Conservation (phyloP, 2,797 vertebrate genomes). For the Sebastes ruberrimus region DNA sequence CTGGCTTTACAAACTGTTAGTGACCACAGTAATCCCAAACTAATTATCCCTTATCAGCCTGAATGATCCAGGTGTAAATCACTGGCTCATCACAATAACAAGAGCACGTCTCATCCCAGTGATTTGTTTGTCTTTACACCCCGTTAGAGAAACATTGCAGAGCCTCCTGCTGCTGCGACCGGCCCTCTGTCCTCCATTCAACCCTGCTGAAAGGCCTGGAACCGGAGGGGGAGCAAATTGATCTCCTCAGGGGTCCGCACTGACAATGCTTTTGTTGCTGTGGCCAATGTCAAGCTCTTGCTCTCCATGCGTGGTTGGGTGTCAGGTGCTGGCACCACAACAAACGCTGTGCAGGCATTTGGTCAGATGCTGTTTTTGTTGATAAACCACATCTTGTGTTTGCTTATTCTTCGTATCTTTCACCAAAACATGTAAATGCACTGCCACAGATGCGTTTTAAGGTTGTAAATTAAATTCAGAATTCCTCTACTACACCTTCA, state of each 20-base stretch:
- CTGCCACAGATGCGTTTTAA: neutral
- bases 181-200: slow-evolving; percentile 77
- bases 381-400: slow-evolving; percentile 31
- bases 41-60: slow-evolving; percentile 62
- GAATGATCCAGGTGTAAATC: slow-evolving; percentile 76
- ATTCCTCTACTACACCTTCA: neutral
- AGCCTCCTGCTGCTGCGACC: slow-evolving; percentile 66
- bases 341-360: slow-evolving; percentile 55
- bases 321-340: slow-evolving; percentile 68
- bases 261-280: slow-evolving; percentile 71
- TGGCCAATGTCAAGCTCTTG: slow-evolving; percentile 68
- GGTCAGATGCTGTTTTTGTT: slow-evolving; percentile 56
- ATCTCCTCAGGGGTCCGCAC: slow-evolving; percentile 69
- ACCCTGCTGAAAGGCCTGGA: slow-evolving; percentile 72
- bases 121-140: slow-evolving; percentile 82
- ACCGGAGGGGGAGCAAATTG: slow-evolving; percentile 70
- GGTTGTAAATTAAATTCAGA: neutral
- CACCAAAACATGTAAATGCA: slow-evolving; percentile 10
- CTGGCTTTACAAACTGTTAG: slow-evolving; percentile 7
- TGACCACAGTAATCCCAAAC: slow-evolving; percentile 40
- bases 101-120: slow-evolving; percentile 56
- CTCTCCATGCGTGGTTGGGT: slow-evolving; percentile 53
- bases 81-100: slow-evolving; percentile 65
- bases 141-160: slow-evolving; percentile 73
- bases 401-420: slow-evolving; percentile 2